Base-by-base conservation (phyloP, 2,113 vertebrate genomes). In the Falcunculus frontatus region DNA sequence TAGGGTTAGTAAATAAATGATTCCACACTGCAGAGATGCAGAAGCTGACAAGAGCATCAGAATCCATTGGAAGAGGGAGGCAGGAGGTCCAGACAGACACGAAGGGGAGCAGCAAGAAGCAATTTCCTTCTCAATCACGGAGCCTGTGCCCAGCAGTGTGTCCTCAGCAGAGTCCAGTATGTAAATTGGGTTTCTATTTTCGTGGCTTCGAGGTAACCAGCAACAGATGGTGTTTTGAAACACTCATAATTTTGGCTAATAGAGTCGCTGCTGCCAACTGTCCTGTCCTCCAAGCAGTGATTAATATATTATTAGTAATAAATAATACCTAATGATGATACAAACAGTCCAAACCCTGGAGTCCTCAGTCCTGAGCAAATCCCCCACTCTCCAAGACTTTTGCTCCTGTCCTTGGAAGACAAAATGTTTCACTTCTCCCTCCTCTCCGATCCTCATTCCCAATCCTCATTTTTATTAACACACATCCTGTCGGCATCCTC, bases 201-300 rank as follows among this genome's bases (percentile, higher is more conserved):
- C 59, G 50, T 86, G 37, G 50, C 84, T 96, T 59, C 19, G 94
- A 97, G 94, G 84, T 96, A 95, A 82, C 93, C 90, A 91, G 94
- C 91, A 94, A 39, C 96, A 97, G 96, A 97, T 97, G 96, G 96
- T 94, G 73, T 93, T 95, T 89, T 87, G 95, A 95, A 97, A 96
- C 88, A 44, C 74, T 95, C 91, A 11, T 95, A 33, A 78, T 92
- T 97, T 93, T 79, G 87, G 72, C 95, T 97, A 88, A 81, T 95
- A 63, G 91, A 96, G 74, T 67, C 94, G 35, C 88, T 79, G 59
- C 87, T 94, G 85, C 94, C 95, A 96, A 93, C 93, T 95, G 88
- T 77, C 93, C 87, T 84, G 89, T 92, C 90, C 93, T 93, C 87
- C 84, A 84, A 49, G 77, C n/a, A 46, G 52, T 39, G 84, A 96